phyloP scores from a whole-genome alignment of 2,113 vertebrate species.

The Pygathrix nemaeus region DNA sequence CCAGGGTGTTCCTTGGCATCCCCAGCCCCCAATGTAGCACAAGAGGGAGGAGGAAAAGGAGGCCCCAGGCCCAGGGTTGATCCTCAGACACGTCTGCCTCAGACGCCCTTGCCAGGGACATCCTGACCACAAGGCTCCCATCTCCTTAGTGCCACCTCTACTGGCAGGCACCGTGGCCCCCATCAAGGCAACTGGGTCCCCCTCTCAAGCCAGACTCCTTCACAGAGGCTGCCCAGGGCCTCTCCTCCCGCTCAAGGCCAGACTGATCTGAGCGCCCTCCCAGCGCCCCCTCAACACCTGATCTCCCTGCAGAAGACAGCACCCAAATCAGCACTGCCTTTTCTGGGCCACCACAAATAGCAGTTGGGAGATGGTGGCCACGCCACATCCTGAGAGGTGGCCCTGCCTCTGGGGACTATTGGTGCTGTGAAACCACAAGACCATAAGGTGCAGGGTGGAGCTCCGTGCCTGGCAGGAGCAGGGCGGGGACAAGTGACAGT shows the following conservation, averaged over 20 bases:
- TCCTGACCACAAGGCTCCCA: not conserved
- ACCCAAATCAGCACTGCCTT: not conserved
- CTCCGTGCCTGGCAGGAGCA: not conserved
- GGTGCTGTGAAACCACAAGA: not conserved
- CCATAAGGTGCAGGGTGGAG: not conserved
- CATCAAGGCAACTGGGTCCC: not conserved
- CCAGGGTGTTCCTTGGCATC: not conserved
- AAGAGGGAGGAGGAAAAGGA: not conserved
- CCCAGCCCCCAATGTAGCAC: not conserved
- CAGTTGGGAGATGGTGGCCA: not conserved
- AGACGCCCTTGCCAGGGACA: not conserved
- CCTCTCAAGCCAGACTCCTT: not conserved
- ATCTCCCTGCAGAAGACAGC: not conserved
- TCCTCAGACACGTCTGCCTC: not conserved
- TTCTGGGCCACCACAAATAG: not conserved
- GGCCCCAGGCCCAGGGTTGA: not conserved
- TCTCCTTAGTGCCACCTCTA: not conserved
- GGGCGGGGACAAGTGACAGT: not conserved
- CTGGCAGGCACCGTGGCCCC: not conserved
- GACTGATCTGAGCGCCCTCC: not conserved
- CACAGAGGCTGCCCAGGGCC: not conserved
- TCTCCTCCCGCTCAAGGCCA: not conserved
- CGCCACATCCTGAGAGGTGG: not conserved
- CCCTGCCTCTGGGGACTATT: not conserved
- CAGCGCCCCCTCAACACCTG: not conserved